phyloP scores from a whole-genome alignment of 2,797 vertebrate genomes.

The Molossus molossus region DNA sequence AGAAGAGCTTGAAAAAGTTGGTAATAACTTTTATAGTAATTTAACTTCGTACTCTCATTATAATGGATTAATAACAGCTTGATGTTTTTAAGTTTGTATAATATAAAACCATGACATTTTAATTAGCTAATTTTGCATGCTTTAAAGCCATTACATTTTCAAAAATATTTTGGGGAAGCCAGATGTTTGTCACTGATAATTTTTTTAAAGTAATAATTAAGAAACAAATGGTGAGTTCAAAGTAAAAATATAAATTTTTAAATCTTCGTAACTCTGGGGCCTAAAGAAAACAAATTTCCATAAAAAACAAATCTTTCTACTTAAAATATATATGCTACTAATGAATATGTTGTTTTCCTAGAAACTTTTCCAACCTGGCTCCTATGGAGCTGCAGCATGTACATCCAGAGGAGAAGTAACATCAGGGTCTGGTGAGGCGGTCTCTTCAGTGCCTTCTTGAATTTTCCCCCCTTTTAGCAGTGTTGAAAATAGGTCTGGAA shows the following conservation, averaged over 20 bases:
- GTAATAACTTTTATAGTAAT: slow-evolving; percentile 33
- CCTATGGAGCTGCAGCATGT: slow-evolving; percentile 75
- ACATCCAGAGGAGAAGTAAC: slow-evolving; percentile 74
- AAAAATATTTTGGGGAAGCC: slow-evolving; percentile 53
- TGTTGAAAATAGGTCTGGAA: slow-evolving; percentile 80
- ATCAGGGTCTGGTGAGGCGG: slow-evolving; percentile 46
- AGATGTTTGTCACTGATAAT: slow-evolving; percentile 29
- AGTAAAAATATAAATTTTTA: slow-evolving; percentile 59
- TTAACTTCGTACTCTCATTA: slow-evolving; percentile 28
- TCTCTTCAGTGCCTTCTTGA: slow-evolving; percentile 81
- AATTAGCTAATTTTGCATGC: slow-evolving; percentile 28
- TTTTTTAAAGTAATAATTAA: background rate
- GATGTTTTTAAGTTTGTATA: background rate
- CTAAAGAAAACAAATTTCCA: slow-evolving; percentile 57
- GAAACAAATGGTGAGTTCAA: slow-evolving; percentile 50
- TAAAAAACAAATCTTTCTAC: slow-evolving; percentile 21
- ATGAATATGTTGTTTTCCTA: slow-evolving; percentile 72
- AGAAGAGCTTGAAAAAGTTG: background rate
- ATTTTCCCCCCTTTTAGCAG: slow-evolving; percentile 75
- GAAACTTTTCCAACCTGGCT: slow-evolving; percentile 77
- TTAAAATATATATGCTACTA: slow-evolving; percentile 65
- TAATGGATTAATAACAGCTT: background rate
- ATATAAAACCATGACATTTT: background rate
- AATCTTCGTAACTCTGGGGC: slow-evolving; percentile 29
- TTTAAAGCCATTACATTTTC: slow-evolving; percentile 59